These are phyloP conservation scores for Botrylloides violaceus DNA, from an alignment of 23 tunicate species.

Conservation along the genomic window DNA sequence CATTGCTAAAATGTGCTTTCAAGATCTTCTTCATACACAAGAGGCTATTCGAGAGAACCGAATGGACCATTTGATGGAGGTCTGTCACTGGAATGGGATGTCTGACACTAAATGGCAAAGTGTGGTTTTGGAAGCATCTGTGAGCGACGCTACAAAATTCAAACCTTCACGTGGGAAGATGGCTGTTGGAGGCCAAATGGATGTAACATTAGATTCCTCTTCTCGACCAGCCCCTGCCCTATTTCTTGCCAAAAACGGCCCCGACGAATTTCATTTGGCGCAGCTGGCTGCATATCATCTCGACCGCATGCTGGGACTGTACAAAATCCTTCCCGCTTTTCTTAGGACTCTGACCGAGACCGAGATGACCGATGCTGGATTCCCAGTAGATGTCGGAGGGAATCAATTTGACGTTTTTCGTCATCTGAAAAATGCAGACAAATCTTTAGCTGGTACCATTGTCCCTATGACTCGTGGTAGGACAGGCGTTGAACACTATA, in stretches of 20 bases:
- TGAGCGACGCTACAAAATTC: conserved; percentile 48
- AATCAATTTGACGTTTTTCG: conserved; percentile 78
- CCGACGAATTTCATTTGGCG: conserved; percentile 58
- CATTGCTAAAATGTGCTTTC: conserved; percentile 24
- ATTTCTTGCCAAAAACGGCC: conserved; percentile 77
- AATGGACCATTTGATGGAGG: conserved; percentile 49
- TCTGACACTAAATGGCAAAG: conserved; percentile 29
- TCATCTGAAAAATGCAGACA: conserved; percentile 58
- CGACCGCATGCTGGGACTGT: conserved; percentile 75
- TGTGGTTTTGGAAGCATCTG: conserved; percentile 25
- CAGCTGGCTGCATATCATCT: conserved; percentile 60
- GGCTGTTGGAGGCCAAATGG: conserved; percentile 84
- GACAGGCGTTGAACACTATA: conserved; percentile 54
- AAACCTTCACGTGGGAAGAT: conserved; percentile 80
- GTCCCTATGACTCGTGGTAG: conserved; percentile 41
- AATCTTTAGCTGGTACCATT: conserved; percentile 60
- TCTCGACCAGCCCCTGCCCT: conserved; percentile 23
- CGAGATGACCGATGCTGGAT: conserved; percentile 71
- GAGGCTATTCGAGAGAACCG: conserved; percentile 15
- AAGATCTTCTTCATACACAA: conserved; percentile 28
- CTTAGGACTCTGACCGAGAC: conserved; percentile 38
- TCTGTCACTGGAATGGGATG: conserved; percentile 52
- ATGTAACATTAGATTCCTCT: conserved; percentile 19
- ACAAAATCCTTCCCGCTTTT: conserved; percentile 64
- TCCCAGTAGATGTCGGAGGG: conserved; percentile 93